Conservation (phyloP, 2,888 invertebrate genomes). For the Drosophila pseudotalamancana region DNA sequence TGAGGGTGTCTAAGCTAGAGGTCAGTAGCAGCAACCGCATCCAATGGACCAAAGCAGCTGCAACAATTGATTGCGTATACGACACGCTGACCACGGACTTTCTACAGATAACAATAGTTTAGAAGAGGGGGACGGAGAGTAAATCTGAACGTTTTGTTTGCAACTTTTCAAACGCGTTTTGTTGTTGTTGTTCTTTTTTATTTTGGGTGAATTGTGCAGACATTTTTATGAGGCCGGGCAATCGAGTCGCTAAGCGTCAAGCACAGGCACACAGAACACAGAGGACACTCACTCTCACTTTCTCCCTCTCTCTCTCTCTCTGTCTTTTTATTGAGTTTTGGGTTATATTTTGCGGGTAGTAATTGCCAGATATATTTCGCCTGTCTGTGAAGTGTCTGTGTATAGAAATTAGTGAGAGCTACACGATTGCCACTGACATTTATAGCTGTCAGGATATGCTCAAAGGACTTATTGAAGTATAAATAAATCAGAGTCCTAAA, state of each 20-base stretch:
- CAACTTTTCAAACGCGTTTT: slow-evolving; percentile 40
- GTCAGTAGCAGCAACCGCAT: slow-evolving; percentile 42
- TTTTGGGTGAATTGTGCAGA: slow-evolving; percentile 51
- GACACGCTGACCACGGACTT: slow-evolving; percentile 56
- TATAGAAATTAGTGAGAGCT: slow-evolving; percentile 5
- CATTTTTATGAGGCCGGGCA: slow-evolving; percentile 67
- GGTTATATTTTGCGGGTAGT: slow-evolving; percentile 31
- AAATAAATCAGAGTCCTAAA: slow-evolving; percentile 8
- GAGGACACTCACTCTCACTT: neutral
- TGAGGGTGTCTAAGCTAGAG: slow-evolving; percentile 18
- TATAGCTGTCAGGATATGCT: slow-evolving; percentile 29
- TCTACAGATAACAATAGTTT: slow-evolving; percentile 51
- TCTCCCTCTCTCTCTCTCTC: neutral
- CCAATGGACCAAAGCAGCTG: slow-evolving; percentile 47
- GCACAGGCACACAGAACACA: slow-evolving; percentile 30
- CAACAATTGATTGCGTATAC: slow-evolving; percentile 78
- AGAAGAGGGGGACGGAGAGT: slow-evolving; percentile 6
- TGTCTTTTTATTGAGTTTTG: slow-evolving; percentile 35
- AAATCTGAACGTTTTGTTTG: slow-evolving; percentile 38
- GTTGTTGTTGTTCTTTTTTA: slow-evolving; percentile 29
- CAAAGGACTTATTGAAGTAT: slow-evolving; percentile 8
- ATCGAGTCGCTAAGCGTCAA: slow-evolving; percentile 46
- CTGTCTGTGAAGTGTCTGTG: slow-evolving; percentile 35
- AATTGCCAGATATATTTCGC: slow-evolving; percentile 54
- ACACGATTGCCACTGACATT: slow-evolving; percentile 40